Evolutionary conservation across 2,797 vertebrate genomes (phyloP), one percentile per base, ranked within the genome.

Genomic region (Mus caroli): DNA sequence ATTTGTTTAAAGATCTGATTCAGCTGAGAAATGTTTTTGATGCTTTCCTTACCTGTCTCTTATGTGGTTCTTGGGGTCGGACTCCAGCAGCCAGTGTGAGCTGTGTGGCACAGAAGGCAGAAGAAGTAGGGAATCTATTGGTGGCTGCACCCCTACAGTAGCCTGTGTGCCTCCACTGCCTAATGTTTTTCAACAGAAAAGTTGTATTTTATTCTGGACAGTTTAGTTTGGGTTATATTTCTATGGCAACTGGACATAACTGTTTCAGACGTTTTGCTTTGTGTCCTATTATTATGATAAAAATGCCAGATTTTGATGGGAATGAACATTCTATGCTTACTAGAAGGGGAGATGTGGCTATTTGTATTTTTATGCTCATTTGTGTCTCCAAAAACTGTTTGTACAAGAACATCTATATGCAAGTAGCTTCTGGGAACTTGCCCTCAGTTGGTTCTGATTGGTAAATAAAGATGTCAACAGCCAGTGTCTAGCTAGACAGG

Each of bases 201-300:
- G 9, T 3, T 90, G 10, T 78, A 11, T 56, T 56, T 90, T 67
- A 54, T 43, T 34, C 8, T 11, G 78, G n/a, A n/a, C 64, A 69
- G 2, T 82, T 87, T 6, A 73, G 6, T 91, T 87, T 87, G 37
- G 60, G 46, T 90, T 85, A 43, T 40, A 54, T 34, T 78, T 60
- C 4, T 15, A 73, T 37, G 28, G 62, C 24, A 69, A 1, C 28
- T 52, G 52, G 82, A 76, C 4, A n/a, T 8, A 26, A 86, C 64
- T 86, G 37, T 95, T 92, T 88, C 54, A 94, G 76, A 96, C 92
- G 92, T 3, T 2, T 46, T 67, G 43, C 24, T 94, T 90, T 87
- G 82, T n/a, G 60, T 40, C 83, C 24, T 78, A 22, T 28, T 12
- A 75, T 95, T 94, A 96, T 69, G 26, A 91, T 94, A 67, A 67